These are phyloP conservation scores for Hyposmocoma kahamanoa DNA, from an alignment of 1,140 invertebrate genomes.

Conservation along the genomic window DNA sequence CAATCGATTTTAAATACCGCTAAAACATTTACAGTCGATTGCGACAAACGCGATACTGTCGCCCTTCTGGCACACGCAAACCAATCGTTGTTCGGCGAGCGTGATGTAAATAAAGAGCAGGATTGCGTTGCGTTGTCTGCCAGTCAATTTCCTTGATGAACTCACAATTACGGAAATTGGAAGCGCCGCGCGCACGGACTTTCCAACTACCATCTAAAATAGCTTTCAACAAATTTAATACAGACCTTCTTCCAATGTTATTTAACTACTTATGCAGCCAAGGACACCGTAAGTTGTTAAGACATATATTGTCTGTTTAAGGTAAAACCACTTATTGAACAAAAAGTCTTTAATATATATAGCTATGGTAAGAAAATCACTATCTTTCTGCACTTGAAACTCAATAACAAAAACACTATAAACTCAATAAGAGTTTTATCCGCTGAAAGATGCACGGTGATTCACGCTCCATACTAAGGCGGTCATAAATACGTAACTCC, in stretches of 20 bases:
- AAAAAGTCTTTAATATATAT: no score
- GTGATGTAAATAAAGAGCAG: slow-evolving; percentile 37
- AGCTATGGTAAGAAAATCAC: no score
- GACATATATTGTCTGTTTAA: background rate
- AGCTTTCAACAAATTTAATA: background rate
- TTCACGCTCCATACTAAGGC: no score
- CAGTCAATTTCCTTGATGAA: slow-evolving; percentile 65
- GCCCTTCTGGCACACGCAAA: slow-evolving; percentile 17
- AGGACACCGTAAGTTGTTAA: background rate
- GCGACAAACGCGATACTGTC: slow-evolving; percentile 14
- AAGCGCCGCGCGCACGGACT: slow-evolving; percentile 23
- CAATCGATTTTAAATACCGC: slow-evolving; percentile 10
- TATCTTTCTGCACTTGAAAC: no score
- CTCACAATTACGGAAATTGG: slow-evolving; percentile 64
- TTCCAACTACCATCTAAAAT: slow-evolving; percentile 4
- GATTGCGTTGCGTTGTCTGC: slow-evolving; percentile 41
- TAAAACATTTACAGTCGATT: slow-evolving; percentile 7
- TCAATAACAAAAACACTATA: no score
- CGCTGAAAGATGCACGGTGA: no score
- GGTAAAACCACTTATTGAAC: no score
- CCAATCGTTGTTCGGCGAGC: slow-evolving; percentile 26
- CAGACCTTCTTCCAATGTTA: background rate
- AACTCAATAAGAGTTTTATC: no score
- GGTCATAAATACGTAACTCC: no score
- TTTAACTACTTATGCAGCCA: background rate